Base-by-base conservation (phyloP, 2,888 invertebrate species). In the Maniola hyperantus region DNA sequence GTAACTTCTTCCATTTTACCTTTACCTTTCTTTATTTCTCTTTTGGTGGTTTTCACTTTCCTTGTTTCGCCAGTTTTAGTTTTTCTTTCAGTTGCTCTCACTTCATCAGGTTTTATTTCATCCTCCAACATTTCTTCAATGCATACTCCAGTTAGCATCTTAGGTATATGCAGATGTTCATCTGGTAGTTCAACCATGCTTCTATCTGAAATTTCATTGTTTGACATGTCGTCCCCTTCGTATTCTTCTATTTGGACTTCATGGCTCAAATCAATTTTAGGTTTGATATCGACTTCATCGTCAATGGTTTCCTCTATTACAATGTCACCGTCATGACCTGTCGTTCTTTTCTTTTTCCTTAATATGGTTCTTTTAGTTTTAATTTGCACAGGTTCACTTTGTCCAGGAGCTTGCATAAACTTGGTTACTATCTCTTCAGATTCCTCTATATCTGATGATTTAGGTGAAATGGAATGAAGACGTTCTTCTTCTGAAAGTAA, bases 351-450 rank as follows among this genome's bases (percentile, higher is more conserved):
- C 74, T 88, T 92, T 74, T 92, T 93, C 73, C 91, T 83, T 65
- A 93, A 76, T 67, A 93, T 92, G 0, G 94, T 94, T 74, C 94
- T 77, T 79, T 94, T 94, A 1, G 94, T 94, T 81, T 93, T 92
- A 18, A 93, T 87, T 83, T 93, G 91, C 68, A 88, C 91, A 7
- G 93, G 92, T 82, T 93, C 93, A n/a, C 84, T 82, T 65, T 88
- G 85, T 33, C 90, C 93, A 10, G 93, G 89, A 51, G 87, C 80
- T 79, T 89, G 86, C 72, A 93, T 83, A 74, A 94, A 94, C 82
- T 93, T 94, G 0, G 94, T 94, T 48, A 94, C 80, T 18, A 94
- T 94, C 88, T 94, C 94, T 83, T 94, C 93, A 53, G 91, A 89
- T 89, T 94, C 94, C 84, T 94, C 91, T 50, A 85, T 72, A 65